Percentiles rank a stretch among this genome's conserved stretches.
Conservation (phyloP, 2,113 vertebrate species). For the Lepisosteus osseus region DNA sequence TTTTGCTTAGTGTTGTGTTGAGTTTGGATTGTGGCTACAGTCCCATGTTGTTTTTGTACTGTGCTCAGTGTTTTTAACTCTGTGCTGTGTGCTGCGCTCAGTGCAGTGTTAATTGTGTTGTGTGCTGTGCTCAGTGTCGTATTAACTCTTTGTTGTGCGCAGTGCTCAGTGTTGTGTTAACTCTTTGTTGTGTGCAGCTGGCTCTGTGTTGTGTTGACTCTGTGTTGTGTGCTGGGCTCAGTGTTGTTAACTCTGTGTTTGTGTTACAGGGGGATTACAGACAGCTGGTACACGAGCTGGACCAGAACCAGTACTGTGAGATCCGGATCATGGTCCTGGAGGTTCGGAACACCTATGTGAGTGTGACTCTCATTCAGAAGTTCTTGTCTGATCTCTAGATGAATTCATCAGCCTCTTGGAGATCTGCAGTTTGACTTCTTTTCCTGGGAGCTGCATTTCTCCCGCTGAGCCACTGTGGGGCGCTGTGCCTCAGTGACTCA, state of each 20-base stretch:
- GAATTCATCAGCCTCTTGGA: too few species aligned
- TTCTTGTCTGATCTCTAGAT: too few species aligned
- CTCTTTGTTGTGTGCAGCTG: too few species aligned
- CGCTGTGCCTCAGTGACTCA: neutral
- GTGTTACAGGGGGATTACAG: conserved; percentile 78
- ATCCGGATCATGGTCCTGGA: conserved; percentile 79
- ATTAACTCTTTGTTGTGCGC: too few species aligned
- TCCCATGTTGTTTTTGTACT: too few species aligned
- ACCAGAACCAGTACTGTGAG: conserved; percentile 78
- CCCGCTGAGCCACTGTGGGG: neutral
- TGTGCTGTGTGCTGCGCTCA: neutral
- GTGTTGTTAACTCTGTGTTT: neutral
- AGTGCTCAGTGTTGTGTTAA: too few species aligned
- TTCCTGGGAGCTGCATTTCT: too few species aligned
- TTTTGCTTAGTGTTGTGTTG: too few species aligned
- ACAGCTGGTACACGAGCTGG: conserved; percentile 82
- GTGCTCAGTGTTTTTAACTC: too few species aligned
- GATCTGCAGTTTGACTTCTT: too few species aligned
- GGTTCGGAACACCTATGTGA: conserved; percentile 80
- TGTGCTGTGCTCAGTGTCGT: neutral
- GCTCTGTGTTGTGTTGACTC: conserved; percentile 24
- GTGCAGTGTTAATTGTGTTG: too few species aligned
- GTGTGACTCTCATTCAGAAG: conserved; percentile 28
- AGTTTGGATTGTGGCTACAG: too few species aligned
- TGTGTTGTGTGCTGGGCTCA: neutral